These are phyloP conservation scores for Cyprinodon tularosa DNA, from an alignment of 2,113 vertebrate genomes.

Conservation along the genomic window DNA sequence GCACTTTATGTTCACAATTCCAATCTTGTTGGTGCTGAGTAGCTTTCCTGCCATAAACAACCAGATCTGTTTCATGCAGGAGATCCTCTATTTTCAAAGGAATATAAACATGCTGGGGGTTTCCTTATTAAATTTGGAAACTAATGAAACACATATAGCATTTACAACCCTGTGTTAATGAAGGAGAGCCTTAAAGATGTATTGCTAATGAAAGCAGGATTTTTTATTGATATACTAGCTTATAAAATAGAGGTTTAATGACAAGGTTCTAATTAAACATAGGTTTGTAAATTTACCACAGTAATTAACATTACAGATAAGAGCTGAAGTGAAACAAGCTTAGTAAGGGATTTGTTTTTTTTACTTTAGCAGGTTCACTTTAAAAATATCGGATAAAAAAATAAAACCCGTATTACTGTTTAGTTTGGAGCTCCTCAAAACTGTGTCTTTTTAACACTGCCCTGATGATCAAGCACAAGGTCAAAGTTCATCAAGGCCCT, in stretches of 20 bases:
- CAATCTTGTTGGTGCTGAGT: not conserved
- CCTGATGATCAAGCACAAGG: slow-evolving; percentile 71
- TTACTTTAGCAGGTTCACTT: not conserved
- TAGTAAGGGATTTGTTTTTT: not conserved
- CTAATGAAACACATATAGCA: slow-evolving; percentile 65
- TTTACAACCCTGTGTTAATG: slow-evolving; percentile 67
- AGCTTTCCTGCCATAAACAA: slow-evolving; percentile 18
- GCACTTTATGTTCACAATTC: not conserved
- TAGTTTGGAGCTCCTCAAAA: slow-evolving; percentile 36
- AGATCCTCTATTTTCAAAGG: slow-evolving; percentile 49
- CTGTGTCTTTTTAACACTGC: slow-evolving; percentile 55
- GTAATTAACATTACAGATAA: slow-evolving; percentile 25
- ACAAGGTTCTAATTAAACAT: slow-evolving; percentile 70
- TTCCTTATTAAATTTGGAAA: slow-evolving; percentile 66
- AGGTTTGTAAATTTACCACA: slow-evolving; percentile 43
- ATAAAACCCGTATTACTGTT: slow-evolving; percentile 57
- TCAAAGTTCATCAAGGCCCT: slow-evolving; percentile 72
- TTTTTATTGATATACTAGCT: slow-evolving; percentile 51
- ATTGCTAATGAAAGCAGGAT: slow-evolving; percentile 50
- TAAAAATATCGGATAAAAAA: slow-evolving; percentile 6
- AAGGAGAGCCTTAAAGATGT: slow-evolving; percentile 59
- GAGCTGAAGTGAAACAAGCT: slow-evolving; percentile 16
- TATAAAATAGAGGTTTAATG: slow-evolving; percentile 60
- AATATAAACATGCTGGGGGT: slow-evolving; percentile 62
- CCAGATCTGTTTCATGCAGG: slow-evolving; percentile 55